These are phyloP conservation scores for Dermatophagoides farinae DNA, from an alignment of 1,140 invertebrate genomes.

Conservation along the genomic window DNA sequence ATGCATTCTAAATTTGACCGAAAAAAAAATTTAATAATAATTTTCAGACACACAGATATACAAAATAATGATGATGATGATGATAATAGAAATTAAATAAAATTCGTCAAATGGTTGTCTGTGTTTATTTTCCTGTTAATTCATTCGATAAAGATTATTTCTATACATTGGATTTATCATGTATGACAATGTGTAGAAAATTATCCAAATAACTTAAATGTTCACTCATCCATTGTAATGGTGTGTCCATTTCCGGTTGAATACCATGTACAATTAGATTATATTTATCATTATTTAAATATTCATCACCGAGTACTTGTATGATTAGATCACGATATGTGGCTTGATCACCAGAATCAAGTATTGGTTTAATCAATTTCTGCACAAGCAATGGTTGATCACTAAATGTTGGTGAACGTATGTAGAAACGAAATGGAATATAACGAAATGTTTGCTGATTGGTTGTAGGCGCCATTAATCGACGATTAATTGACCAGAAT, in stretches of 20 bases:
- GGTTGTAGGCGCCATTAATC: constrained; percentile 44
- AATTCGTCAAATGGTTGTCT: no score
- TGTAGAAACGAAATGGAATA: constrained; percentile 74
- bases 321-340: constrained; percentile 23
- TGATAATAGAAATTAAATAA: no score
- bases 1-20: no score
- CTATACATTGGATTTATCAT: not conserved
- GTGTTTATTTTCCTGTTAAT: no score
- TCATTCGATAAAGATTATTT: no score
- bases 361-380: constrained; percentile 41
- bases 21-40: no score
- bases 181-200: constrained; percentile 53
- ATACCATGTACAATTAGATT: constrained; percentile 72
- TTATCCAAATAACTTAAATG: constrained; percentile 97
- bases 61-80: no score
- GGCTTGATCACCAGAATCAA: constrained; percentile 23
- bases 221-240: constrained; percentile 88
- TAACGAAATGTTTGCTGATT: constrained; percentile 44
- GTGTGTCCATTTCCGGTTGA: constrained; percentile 61
- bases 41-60: no score
- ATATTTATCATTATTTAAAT: constrained; percentile 12
- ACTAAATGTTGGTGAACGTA: not conserved
- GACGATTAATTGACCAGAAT: constrained; percentile 89
- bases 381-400: constrained; percentile 32
- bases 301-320: constrained; percentile 19